Evolutionary conservation across 2,888 invertebrate genomes (phyloP).

Genomic region (Polyommatus iphigenia): DNA sequence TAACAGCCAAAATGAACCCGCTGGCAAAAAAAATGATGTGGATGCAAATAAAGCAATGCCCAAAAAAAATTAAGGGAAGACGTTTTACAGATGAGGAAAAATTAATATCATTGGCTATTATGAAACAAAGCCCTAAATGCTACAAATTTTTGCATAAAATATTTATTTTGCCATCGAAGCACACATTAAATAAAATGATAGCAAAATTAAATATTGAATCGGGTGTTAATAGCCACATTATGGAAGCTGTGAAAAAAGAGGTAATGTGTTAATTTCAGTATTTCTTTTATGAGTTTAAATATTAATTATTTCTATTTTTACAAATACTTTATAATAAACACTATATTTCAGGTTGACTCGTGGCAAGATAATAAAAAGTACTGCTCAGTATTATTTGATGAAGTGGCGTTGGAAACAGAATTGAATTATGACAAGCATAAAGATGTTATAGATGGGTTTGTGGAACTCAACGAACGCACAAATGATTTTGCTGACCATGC

Average conservation of each 20-base stretch:
- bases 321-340: background rate
- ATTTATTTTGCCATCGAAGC: slow-evolving; percentile 26
- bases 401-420: slow-evolving; percentile 22
- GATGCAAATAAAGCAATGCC: slow-evolving; percentile 29
- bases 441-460: slow-evolving; percentile 22
- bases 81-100: slow-evolving; percentile 31
- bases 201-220: slow-evolving; percentile 21
- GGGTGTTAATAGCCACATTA: slow-evolving; percentile 13
- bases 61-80: slow-evolving; percentile 18
- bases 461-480: slow-evolving; percentile 14
- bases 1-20: slow-evolving; percentile 33
- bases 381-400: slow-evolving; percentile 21
- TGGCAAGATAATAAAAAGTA: slow-evolving; percentile 31
- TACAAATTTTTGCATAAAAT: slow-evolving; percentile 31
- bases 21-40: slow-evolving; percentile 32
- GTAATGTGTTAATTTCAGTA: slow-evolving; percentile 12
- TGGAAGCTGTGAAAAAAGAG: slow-evolving; percentile 20
- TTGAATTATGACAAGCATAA: slow-evolving; percentile 15
- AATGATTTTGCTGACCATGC: slow-evolving; percentile 23
- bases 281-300: slow-evolving; percentile 9
- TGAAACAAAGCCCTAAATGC: slow-evolving; percentile 31
- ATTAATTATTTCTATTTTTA: background rate
- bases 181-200: slow-evolving; percentile 21
- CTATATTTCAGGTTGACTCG: slow-evolving; percentile 8
- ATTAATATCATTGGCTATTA: slow-evolving; percentile 19